Evolutionary conservation across 2,113 vertebrate genomes (phyloP).

Genomic region (Actinemys pallida): DNA sequence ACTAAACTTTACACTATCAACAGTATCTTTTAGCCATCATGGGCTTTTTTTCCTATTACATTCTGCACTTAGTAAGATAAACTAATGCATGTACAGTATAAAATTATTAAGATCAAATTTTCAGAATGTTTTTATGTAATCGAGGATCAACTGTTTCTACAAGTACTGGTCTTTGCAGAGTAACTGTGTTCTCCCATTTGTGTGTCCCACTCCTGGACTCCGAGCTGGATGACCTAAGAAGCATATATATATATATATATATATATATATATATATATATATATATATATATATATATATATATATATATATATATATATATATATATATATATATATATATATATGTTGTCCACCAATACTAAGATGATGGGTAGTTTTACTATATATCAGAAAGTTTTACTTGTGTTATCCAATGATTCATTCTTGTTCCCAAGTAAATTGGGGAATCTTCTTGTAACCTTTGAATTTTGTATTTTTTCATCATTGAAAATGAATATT

Average conservation of each 20-base stretch:
- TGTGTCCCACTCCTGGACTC: too few relatives aligned
- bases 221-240: too few relatives aligned
- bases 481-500: rapidly evolving
- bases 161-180: background rate
- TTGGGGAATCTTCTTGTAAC: background rate
- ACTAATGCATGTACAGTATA: background rate
- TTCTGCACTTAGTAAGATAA: background rate
- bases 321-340: too few relatives aligned
- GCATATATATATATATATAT: too few relatives aligned
- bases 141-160: background rate
- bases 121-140: background rate
- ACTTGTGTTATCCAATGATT: background rate
- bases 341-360: too few relatives aligned
- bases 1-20: background rate
- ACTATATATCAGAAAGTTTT: background rate
- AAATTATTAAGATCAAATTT: background rate
- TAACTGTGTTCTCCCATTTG: too few relatives aligned
- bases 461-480: background rate
- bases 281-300: too few relatives aligned
- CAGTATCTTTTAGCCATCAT: background rate
- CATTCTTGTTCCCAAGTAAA: background rate
- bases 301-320: too few relatives aligned
- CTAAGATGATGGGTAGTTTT: rapidly evolving
- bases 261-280: too few relatives aligned
- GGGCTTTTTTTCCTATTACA: background rate